Base-by-base conservation (phyloP, 2,888 invertebrate genomes). In the Sepiola atlantica region DNA sequence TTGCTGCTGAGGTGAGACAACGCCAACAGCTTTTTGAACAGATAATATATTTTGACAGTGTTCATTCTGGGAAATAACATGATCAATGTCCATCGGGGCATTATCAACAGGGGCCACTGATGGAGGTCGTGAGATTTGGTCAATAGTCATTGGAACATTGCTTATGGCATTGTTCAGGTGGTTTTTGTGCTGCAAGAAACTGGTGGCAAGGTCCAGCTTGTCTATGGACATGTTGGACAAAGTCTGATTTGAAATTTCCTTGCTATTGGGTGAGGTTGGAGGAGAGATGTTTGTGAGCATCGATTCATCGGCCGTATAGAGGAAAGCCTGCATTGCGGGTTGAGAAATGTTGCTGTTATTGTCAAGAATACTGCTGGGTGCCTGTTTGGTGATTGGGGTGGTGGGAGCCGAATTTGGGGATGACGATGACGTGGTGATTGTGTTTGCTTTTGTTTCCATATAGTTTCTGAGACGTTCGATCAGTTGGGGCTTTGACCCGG, bases 401-500 rank as follows among this genome's bases (percentile, higher is more conserved):
- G 95, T 95, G 90, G 94, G 94, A 54, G 94, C 94, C 28, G 95
- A 95, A 45, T 95, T 94, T 20, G 95, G 94, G 55, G 95, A 94
- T 28, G 94, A 90, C 14, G 95, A 94, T 91, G 95, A 95, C 93
- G 95, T 94, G 77, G 57, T 92, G 45, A 94, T 94, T 91, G 61
- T 95, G 32, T 94, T 94, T 28, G 95, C 95, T 54, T 97, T 97
- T 28, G 95, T 96, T 94, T 97, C 97, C 55, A 97, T 97, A 96
- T 97, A 97, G 14, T 97, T 98, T 95, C 98, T 98, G 94, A 99
- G 97, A 91, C 99, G 98, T 97, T 99, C 99, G 94, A 99, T 98
- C 91, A 99, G 97, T 97, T 99, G 99, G 20, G 99, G 99, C 97
- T 99, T 99, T 0, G 99, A 98, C 45, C 99, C 99, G 24, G 99